Evolutionary conservation across 53 echinoderm and acorn worm genomes (phyloP), one percentile per base, ranked within the genome.

Genomic region (Henricia sp.): DNA sequence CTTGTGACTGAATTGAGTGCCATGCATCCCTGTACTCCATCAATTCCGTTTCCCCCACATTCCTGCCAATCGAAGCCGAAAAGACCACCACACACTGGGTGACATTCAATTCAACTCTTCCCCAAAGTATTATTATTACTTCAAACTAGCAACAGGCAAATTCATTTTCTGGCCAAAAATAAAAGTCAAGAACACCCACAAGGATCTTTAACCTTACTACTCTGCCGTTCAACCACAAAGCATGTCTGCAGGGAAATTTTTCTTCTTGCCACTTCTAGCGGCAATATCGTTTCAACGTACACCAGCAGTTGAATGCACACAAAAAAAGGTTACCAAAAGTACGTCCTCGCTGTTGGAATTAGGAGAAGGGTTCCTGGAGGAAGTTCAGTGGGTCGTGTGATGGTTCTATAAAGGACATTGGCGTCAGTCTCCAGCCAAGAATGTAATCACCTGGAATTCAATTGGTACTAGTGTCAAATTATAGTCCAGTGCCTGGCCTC

Each of bases 301-400:
- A 80, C 48, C 80, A 80, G n/a, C 64, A 50, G 80, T 64, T 80
- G 50, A 63, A 35, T 80, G 80, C 62, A 80, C 80, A 63, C 64
- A 64, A n/a, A n/a, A 80, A 80, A 76, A 62, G 80, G 50, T 43
- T 27, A 53, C 12, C 32, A 9, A 19, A 13, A 27, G 70, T 2
- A 38, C 55, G 3, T 4, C 55, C 26, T 38, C 19, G 67, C 21
- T 1, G 28, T 29, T 34, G 34, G 34, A 52, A 72, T 72, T 35
- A 41, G 19, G 4, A 80, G n/a, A n/a, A n/a, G n/a, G n/a, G n/a
- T n/a, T n/a, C n/a, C n/a, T n/a, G n/a, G 41, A 60, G 77, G 80
- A 64, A 64, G 46, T 63, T 80, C 63, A 64, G 29, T 63, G 34
- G 63, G 64, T 80, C 63, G 48, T 64, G n/a, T n/a, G 27, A n/a